phyloP scores from a whole-genome alignment of 2,888 invertebrate species.

The Lepidocyrtinus sp. region DNA sequence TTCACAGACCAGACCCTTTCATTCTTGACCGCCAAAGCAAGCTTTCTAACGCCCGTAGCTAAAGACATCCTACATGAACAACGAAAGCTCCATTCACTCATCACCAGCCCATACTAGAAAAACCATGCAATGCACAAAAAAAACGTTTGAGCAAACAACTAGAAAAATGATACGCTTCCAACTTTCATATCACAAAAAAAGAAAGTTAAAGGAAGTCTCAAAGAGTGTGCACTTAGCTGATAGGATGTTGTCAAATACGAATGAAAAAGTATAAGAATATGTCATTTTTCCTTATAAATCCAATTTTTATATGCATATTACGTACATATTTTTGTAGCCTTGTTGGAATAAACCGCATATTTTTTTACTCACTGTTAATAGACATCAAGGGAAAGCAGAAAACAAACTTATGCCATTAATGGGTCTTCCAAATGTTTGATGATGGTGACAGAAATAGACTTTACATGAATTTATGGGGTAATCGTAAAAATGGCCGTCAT shows the following conservation, averaged over 20 bases:
- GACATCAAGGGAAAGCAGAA: too few species aligned
- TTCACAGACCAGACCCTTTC: background rate
- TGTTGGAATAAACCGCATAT: too few species aligned
- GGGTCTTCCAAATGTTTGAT: background rate
- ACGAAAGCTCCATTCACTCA: too few species aligned
- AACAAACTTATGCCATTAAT: background rate
- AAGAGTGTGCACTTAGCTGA: conserved; percentile 52
- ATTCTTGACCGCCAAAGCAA: background rate
- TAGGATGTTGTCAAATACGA: conserved; percentile 10
- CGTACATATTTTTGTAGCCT: too few species aligned
- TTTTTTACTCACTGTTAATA: too few species aligned
- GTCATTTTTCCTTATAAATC: too few species aligned
- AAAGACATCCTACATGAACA: too few species aligned
- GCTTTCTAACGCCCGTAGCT: background rate
- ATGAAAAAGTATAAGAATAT: too few species aligned
- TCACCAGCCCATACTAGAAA: too few species aligned
- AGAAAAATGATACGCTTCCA: conserved; percentile 9
- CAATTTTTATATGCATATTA: too few species aligned
- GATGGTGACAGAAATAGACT: conserved; percentile 23
- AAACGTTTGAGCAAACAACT: conserved; percentile 15
- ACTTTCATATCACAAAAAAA: conserved; percentile 1
- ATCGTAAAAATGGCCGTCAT: conserved; percentile 11
- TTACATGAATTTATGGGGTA: conserved; percentile 12
- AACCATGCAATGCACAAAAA: too few species aligned
- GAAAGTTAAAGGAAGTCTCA: conserved; percentile 23